phyloP scores from a whole-genome alignment of 2,888 invertebrate species.

The Cetonia aurata region DNA sequence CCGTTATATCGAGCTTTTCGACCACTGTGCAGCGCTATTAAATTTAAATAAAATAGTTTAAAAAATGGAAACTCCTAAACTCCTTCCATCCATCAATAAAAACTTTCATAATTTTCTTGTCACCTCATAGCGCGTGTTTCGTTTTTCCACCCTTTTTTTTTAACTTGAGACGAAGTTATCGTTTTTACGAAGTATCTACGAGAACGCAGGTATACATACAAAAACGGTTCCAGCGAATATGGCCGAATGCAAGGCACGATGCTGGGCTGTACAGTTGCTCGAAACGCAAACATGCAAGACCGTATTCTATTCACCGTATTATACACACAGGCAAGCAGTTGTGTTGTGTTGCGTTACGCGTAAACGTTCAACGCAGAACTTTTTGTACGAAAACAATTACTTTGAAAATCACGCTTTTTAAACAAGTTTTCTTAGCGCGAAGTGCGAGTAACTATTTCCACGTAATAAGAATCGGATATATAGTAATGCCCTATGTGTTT shows the following conservation, averaged over 20 bases:
- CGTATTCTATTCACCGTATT: neutral
- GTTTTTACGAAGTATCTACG: too few relatives aligned
- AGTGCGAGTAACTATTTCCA: too few relatives aligned
- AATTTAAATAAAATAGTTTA: too few relatives aligned
- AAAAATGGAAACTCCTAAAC: too few relatives aligned
- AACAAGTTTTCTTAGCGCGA: neutral
- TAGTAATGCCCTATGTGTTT: neutral
- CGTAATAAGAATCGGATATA: neutral
- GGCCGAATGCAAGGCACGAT: slow-evolving; percentile 30
- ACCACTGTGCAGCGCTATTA: too few relatives aligned
- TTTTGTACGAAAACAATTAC: neutral
- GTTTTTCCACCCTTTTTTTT: neutral
- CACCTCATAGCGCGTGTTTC: too few relatives aligned
- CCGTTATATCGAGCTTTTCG: too few relatives aligned
- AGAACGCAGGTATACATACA: slow-evolving; percentile 16
- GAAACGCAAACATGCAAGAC: slow-evolving; percentile 32
- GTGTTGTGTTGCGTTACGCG: neutral
- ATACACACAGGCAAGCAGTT: neutral
- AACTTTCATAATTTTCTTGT: too few relatives aligned
- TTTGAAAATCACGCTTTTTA: slow-evolving; percentile 1
- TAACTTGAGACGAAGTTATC: neutral
- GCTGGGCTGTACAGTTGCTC: slow-evolving; percentile 10
- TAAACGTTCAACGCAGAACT: slow-evolving; percentile 11
- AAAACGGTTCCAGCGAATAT: slow-evolving; percentile 10
- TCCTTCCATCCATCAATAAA: too few relatives aligned